Conservation (phyloP, 30 jellyfish, hydroid and myxozoan species). For the Pelagia noctiluca region DNA sequence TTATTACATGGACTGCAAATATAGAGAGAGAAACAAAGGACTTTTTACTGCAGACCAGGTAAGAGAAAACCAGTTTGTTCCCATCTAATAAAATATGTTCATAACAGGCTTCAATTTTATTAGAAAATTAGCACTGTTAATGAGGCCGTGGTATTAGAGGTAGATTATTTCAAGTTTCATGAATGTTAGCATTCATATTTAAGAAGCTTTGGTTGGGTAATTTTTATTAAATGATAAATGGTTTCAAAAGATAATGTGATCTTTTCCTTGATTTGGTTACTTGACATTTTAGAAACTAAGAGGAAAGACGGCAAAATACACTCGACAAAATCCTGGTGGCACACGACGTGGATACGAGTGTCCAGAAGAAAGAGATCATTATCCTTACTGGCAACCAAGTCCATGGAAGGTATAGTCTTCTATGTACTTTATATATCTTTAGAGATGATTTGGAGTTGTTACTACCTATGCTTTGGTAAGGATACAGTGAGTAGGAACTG, state of each 20-base stretch:
- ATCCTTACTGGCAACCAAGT: conserved; percentile 95
- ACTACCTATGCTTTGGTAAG: no score
- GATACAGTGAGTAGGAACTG: no score
- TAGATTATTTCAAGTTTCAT: background rate
- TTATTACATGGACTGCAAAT: conserved; percentile 79
- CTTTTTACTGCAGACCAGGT: conserved; percentile 98
- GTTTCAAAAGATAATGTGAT: no score
- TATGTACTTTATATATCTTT: no score
- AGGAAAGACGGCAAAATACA: conserved; percentile 83
- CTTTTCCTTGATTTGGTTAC: background rate
- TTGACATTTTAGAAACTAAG: conserved; percentile 43
- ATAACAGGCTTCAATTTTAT: background rate
- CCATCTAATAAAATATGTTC: no score
- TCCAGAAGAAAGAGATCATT: conserved; percentile 96
- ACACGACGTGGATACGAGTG: conserved; percentile 97
- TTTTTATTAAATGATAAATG: no score
- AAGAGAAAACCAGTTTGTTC: no score
- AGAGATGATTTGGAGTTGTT: no score
- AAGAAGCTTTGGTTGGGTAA: no score
- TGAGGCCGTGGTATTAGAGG: background rate
- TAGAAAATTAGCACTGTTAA: background rate
- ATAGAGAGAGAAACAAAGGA: conserved; percentile 85
- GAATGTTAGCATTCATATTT: no score
- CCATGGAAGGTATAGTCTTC: conserved; percentile 99
- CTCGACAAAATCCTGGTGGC: conserved; percentile 97